phyloP scores from a whole-genome alignment of 2,113 vertebrate genomes.

The Regulus satrapa region DNA sequence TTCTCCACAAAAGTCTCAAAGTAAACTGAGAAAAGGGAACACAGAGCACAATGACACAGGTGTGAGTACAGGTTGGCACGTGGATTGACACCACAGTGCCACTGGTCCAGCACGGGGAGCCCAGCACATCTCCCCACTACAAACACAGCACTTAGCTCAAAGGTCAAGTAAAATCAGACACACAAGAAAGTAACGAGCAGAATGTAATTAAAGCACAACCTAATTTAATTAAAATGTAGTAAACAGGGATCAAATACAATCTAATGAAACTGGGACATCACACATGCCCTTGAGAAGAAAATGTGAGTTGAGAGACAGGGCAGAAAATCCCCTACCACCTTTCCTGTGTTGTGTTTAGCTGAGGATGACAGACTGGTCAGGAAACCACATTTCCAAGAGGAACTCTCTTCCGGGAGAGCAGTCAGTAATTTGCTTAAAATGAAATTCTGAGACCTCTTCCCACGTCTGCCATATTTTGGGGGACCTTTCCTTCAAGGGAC shows the following conservation, averaged over 20 bases:
- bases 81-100: not conserved
- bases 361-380: not conserved
- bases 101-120: not conserved
- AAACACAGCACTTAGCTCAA: not conserved
- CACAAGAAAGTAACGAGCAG: not conserved
- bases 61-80: rapidly evolving
- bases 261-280: not conserved
- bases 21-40: slow-evolving; percentile 67
- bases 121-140: rapidly evolving
- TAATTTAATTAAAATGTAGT: not conserved
- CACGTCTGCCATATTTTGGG: not conserved
- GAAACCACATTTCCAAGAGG: not conserved
- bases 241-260: not conserved
- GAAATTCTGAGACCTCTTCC: not conserved
- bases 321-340: not conserved
- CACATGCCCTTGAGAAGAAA: not conserved
- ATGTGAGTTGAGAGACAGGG: not conserved
- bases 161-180: not conserved
- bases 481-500: not conserved
- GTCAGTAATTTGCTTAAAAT: not conserved
- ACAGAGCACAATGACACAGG: not conserved
- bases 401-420: not conserved
- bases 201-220: not conserved
- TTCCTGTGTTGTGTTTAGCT: not conserved
- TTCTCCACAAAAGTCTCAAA: slow-evolving; percentile 51